phyloP scores from a whole-genome alignment of 2,113 vertebrate genomes.

The Rhinolophus ferrumequinum region DNA sequence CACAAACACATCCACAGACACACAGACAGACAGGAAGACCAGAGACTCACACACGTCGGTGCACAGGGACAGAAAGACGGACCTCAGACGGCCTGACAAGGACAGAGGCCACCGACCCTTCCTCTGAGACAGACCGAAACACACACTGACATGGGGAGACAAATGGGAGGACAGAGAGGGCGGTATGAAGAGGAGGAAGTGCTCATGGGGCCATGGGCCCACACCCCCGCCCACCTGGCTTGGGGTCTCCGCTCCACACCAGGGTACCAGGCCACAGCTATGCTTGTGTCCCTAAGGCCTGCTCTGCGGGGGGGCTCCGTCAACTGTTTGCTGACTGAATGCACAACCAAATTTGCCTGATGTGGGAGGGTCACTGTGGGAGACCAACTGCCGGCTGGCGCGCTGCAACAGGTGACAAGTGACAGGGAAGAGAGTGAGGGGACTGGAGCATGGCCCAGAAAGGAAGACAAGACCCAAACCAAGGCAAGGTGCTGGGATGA shows the following conservation, averaged over 20 bases:
- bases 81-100: neutral
- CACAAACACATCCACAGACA: neutral
- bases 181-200: neutral
- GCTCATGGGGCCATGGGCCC: neutral
- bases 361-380: neutral
- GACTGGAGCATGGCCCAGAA: neutral
- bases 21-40: neutral
- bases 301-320: fast-evolving
- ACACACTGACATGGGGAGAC: neutral
- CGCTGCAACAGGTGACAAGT: neutral
- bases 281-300: neutral
- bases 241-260: neutral
- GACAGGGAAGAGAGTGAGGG: neutral
- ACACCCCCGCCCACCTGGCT: neutral
- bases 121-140: neutral
- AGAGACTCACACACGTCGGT: neutral
- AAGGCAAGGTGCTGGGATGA: neutral
- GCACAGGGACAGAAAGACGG: neutral
- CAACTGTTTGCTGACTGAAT: neutral
- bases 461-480: too few species aligned
- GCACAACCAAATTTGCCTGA: neutral
- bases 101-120: neutral
- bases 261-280: fast-evolving
- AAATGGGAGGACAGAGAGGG: fast-evolving
- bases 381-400: neutral